Evolutionary conservation across 2,888 invertebrate species (phyloP).

Genomic region (Leptopterna dolabrata): DNA sequence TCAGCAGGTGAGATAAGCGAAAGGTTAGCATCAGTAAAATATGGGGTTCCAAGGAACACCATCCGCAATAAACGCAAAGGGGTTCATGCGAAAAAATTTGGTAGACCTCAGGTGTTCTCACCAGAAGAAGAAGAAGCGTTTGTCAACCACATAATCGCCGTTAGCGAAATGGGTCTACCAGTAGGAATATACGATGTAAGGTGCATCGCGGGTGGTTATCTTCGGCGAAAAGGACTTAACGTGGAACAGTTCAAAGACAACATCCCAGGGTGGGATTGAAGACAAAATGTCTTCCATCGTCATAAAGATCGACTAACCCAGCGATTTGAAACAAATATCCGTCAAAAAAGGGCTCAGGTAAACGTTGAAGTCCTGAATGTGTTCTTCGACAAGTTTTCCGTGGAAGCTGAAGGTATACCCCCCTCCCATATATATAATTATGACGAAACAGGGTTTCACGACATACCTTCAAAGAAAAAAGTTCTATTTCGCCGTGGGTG

Average conservation of each 20-base stretch:
- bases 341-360: constrained; percentile 24
- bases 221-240: constrained; percentile 10
- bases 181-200: background rate
- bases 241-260: constrained; percentile 16
- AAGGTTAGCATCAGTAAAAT: background rate
- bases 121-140: constrained; percentile 23
- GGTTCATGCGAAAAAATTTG: background rate
- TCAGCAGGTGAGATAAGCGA: background rate
- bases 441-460: constrained; percentile 4
- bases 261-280: background rate
- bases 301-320: constrained; percentile 7
- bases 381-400: constrained; percentile 10
- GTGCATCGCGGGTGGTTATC: constrained; percentile 2
- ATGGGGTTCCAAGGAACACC: constrained; percentile 17
- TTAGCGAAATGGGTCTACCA: constrained; percentile 30
- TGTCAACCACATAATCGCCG: constrained; percentile 29
- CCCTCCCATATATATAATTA: background rate
- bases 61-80: constrained; percentile 18
- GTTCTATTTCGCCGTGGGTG: background rate
- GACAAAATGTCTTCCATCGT: constrained; percentile 4
- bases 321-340: constrained; percentile 10
- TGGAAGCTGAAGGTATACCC: constrained; percentile 22
- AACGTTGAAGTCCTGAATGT: constrained; percentile 4
- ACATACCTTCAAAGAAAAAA: background rate
- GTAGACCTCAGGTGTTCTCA: constrained; percentile 27